phyloP scores from a whole-genome alignment of 1,140 invertebrate species.

The Drosophila arawakana region DNA sequence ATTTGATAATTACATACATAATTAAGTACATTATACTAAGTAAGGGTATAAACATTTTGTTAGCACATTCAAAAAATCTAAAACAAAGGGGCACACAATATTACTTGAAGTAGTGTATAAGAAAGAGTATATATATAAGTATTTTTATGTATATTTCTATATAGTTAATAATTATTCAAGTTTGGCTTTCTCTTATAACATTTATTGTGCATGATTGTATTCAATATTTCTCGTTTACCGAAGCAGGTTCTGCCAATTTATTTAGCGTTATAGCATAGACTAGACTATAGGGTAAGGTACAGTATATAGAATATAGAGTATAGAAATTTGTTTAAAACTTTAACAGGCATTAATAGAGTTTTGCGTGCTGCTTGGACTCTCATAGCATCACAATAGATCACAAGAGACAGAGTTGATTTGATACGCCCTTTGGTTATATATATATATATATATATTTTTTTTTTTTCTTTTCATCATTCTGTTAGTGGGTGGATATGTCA shows the following conservation, averaged over 20 bases:
- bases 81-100: slow-evolving; percentile 54
- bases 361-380: slow-evolving; percentile 68
- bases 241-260: slow-evolving; percentile 54
- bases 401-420: slow-evolving; percentile 79
- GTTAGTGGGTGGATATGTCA: slow-evolving; percentile 12
- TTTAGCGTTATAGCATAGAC: slow-evolving; percentile 43
- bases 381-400: slow-evolving; percentile 80
- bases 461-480: slow-evolving; percentile 11
- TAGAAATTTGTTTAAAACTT: slow-evolving; percentile 75
- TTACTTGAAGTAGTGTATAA: slow-evolving; percentile 73
- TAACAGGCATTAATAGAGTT: slow-evolving; percentile 75
- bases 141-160: slow-evolving; percentile 12
- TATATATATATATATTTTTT: neutral
- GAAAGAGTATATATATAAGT: slow-evolving; percentile 51
- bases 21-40: slow-evolving; percentile 59
- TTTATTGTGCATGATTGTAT: slow-evolving; percentile 81
- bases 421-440: slow-evolving; percentile 31
- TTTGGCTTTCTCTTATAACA: slow-evolving; percentile 62
- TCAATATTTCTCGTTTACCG: slow-evolving; percentile 50
- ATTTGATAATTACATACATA: slow-evolving; percentile 66
- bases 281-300: slow-evolving; percentile 22
- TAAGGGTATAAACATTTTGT: slow-evolving; percentile 63
- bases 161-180: slow-evolving; percentile 29
- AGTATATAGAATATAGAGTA: slow-evolving; percentile 33
- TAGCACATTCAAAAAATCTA: slow-evolving; percentile 80